Evolutionary conservation across 2,113 vertebrate species (phyloP).

Genomic region (Carassius carassius): DNA sequence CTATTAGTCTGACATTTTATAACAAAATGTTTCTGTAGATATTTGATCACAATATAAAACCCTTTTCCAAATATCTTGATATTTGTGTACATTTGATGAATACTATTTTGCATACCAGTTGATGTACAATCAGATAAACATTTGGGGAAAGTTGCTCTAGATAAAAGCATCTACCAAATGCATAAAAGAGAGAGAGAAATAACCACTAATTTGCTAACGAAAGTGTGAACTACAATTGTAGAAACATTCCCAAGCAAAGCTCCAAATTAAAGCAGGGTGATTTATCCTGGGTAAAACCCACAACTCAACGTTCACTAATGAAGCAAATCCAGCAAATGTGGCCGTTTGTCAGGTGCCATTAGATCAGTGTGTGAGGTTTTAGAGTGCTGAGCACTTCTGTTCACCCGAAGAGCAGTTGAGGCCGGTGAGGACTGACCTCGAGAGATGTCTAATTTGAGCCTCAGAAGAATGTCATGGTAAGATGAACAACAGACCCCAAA

Average conservation of each 20-base stretch:
- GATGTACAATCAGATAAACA: not conserved
- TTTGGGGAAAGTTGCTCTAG: not conserved
- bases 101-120: not conserved
- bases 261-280: not conserved
- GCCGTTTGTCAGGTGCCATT: slow-evolving; percentile 6
- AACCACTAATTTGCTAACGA: not conserved
- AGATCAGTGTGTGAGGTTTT: slow-evolving; percentile 61
- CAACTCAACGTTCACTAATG: not conserved
- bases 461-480: slow-evolving; percentile 71
- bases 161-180: not conserved
- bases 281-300: not conserved
- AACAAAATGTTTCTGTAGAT: not conserved
- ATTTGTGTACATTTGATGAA: no score
- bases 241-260: not conserved
- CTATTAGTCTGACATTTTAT: no score
- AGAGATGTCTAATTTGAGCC: slow-evolving; percentile 64
- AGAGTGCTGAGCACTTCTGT: slow-evolving; percentile 60
- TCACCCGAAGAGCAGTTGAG: slow-evolving; percentile 34
- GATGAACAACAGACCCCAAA: slow-evolving; percentile 40
- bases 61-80: no score
- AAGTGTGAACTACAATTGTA: not conserved
- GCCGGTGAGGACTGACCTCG: slow-evolving; percentile 46
- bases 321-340: slow-evolving; percentile 14
- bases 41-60: not conserved
- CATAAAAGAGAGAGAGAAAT: not conserved